phyloP scores from a whole-genome alignment of 2,888 invertebrate genomes.

The Phoenoteleia sp. region DNA sequence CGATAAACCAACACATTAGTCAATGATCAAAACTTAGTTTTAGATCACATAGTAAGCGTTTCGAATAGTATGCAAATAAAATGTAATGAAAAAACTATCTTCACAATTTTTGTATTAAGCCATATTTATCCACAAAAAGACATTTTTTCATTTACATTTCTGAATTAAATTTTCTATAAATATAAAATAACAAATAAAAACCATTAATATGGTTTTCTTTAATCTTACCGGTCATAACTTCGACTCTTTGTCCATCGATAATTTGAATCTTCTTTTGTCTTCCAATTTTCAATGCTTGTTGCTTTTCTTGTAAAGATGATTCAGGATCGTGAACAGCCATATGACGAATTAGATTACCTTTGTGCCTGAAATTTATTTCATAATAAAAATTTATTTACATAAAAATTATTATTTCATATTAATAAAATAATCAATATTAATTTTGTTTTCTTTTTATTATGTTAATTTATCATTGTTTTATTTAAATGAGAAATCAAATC shows the following conservation, averaged over 20 bases:
- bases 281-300: slow-evolving; percentile 92
- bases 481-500: too few species aligned
- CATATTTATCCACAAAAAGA: too few species aligned
- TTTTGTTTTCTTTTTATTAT: too few species aligned
- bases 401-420: too few species aligned
- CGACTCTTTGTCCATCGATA: slow-evolving; percentile 87
- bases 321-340: slow-evolving; percentile 97
- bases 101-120: too few species aligned
- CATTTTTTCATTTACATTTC: too few species aligned
- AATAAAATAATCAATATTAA: too few species aligned
- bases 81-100: slow-evolving; percentile 26
- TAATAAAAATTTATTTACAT: too few species aligned
- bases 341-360: slow-evolving; percentile 97
- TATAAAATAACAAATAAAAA: too few species aligned
- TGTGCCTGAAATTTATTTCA: slow-evolving; percentile 88
- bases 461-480: too few species aligned
- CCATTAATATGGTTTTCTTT: too few species aligned
- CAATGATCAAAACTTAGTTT: slow-evolving; percentile 81
- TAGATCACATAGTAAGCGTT: slow-evolving; percentile 84
- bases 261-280: slow-evolving; percentile 92
- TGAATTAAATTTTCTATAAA: too few species aligned
- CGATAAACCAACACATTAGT: slow-evolving; percentile 81
- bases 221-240: slow-evolving; percentile 86
- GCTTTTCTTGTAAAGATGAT: slow-evolving; percentile 91
- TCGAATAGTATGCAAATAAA: slow-evolving; percentile 34